Percentiles rank a stretch among this genome's conserved stretches.
Conservation (phyloP, 2,797 vertebrate genomes). For the Remorina albescens region DNA sequence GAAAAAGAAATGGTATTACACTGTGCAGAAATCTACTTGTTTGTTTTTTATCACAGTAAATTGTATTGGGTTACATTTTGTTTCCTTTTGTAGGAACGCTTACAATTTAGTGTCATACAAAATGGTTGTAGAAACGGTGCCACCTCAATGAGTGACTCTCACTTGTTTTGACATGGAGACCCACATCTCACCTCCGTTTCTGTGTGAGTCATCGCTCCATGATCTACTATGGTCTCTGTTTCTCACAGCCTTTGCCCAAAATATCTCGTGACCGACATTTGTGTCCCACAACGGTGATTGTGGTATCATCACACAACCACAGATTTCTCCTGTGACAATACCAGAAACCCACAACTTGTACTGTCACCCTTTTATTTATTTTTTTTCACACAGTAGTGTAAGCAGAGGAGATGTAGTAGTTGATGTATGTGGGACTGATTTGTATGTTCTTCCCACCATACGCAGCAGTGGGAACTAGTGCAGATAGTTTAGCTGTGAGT, state of each 20-base stretch:
- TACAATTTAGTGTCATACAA: background rate
- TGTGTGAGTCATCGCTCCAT: conserved; percentile 40
- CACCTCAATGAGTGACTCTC: conserved; percentile 19
- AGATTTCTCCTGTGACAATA: conserved; percentile 20
- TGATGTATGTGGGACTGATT: conserved; percentile 33
- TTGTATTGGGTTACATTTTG: background rate
- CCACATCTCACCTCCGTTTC: conserved; percentile 40
- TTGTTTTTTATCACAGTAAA: background rate
- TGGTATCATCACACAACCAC: conserved; percentile 18
- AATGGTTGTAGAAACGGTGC: conserved; percentile 7
- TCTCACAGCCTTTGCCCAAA: conserved; percentile 25
- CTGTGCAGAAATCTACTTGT: background rate
- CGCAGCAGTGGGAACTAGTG: conserved; percentile 34
- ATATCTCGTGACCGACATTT: conserved; percentile 48
- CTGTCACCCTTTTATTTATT: conserved; percentile 12
- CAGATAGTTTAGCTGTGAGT: conserved; percentile 37
- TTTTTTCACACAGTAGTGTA: conserved; percentile 5
- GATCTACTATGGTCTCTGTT: conserved; percentile 4
- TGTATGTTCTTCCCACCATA: conserved; percentile 32
- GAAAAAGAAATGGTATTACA: conserved; percentile 6
- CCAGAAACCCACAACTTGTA: conserved; percentile 29
- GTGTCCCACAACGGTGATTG: conserved; percentile 9
- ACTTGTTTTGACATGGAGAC: conserved; percentile 35
- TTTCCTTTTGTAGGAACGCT: background rate
- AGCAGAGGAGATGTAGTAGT: conserved; percentile 7